Evolutionary conservation across 2,797 vertebrate genomes (phyloP), one percentile per base, ranked within the genome.

Genomic region (Gadopsis marmoratus): DNA sequence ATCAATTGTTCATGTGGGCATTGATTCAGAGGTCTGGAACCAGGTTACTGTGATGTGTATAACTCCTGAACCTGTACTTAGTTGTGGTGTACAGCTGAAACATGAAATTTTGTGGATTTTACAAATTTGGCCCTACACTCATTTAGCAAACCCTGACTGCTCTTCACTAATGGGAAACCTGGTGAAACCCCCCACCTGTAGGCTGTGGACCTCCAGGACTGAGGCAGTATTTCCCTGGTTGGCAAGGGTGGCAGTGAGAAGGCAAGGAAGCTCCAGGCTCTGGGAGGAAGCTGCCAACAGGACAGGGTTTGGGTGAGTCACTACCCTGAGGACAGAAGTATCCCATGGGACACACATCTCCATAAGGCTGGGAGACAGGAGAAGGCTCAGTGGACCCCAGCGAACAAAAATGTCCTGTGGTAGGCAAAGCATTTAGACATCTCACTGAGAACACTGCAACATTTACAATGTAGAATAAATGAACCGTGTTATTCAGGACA

Each of bases 291-390:
- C 94, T 96, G 2, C 97, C 97, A 6, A 91, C 89, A 56, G 95
- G 96, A 79, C 98, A 99, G 6, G 97, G 96, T 58, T 94, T 65
- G 0, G 97, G 97, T 33, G 92, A 89, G 12, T 88, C 86, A 1
- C 93, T 96, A 33, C 97, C 96, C 21, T 64, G 63, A 31, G 96
- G 97, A 74, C 97, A 99, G 89, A 96, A 98, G 90, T 97, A 94
- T 9, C 98, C 97, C 26, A 72, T 53, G 1, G 97, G 97, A 79
- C 97, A 99, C 84, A 97, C 90, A 72, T 97, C 97, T 87, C 98
- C 98, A 71, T 92, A 93, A 55, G 64, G 59, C 87, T 90, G 83
- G 71, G 93, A 93, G 83, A 95, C 81, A 60, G 96, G 95, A 12
- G 85, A 88, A 26, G 94, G 62, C 64, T 95, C 94, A 2, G 75